Evolutionary conservation across 2,113 vertebrate species (phyloP), one percentile per base, ranked within the genome.

Genomic region (Prionailurus bengalensis): DNA sequence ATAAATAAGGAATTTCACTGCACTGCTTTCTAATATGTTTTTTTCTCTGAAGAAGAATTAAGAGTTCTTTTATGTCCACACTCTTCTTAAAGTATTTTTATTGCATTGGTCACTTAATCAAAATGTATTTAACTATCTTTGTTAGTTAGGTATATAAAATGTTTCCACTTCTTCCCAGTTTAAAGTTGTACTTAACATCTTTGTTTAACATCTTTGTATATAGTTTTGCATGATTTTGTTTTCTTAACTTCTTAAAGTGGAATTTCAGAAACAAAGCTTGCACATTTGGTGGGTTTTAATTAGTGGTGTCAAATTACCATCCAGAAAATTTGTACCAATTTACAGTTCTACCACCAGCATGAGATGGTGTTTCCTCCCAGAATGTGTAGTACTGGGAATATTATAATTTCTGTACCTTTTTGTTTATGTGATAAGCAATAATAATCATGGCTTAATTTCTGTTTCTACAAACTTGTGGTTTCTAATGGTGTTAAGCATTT

Each of bases 351-450:
- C 10, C 12, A 13, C 12, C 27, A 80, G 7, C 31, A 1, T 51
- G 16, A 80, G 19, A 81, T 21, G 7, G 9, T 48, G 0, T 90
- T 96, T 84, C 33, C 16, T 53, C 81, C 10, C 0, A 81, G 71
- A 81, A 76, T 55, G 39, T 93, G 2, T 85, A 89, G 25, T 58
- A 39, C 4, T 66, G 2, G 45, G 45, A 23, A 48, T 91, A 63
- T 27, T 81, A 21, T 27, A 13, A 74, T 65, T 68, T 51, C 13
- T 93, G 89, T 13, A 73, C 53, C 19, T 95, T 83, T 80, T 78
- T 97, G 42, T 63, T 96, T 16, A 58, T 76, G 95, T 73, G 11
- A 74, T 79, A 53, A 84, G 39, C 66, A 86, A 29, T 93, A 89
- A 89, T 71, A 21, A 14, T 42, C 16, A 63, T n/a, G 4, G 10